phyloP scores from a whole-genome alignment of 2,888 invertebrate genomes.

The Autographa gamma region DNA sequence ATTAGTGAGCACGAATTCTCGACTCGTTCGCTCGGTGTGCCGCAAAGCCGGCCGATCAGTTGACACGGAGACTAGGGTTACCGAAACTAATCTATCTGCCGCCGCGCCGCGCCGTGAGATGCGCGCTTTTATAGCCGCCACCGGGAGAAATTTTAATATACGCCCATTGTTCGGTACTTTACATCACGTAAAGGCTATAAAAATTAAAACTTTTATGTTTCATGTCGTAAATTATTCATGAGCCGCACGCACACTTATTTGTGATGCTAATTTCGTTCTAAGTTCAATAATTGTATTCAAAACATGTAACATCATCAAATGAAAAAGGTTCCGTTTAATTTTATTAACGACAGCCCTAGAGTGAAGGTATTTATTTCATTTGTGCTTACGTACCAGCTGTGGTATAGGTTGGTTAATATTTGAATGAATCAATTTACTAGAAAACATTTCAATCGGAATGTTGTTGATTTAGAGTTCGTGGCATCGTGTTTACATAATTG shows the following conservation, averaged over 20 bases:
- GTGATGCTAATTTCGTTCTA: conserved; percentile 76
- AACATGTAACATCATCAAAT: conserved; percentile 70
- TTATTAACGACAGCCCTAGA: conserved; percentile 44
- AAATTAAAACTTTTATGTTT: conserved; percentile 65
- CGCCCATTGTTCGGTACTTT: conserved; percentile 43
- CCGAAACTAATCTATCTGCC: conserved; percentile 54
- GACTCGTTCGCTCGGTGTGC: conserved; percentile 78
- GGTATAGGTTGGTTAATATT: conserved; percentile 66
- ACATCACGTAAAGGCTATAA: conserved; percentile 61
- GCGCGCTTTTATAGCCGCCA: conserved; percentile 46
- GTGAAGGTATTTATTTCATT: conserved; percentile 49
- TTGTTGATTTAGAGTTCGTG: conserved; percentile 52
- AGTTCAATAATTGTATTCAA: conserved; percentile 77
- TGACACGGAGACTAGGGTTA: conserved; percentile 73
- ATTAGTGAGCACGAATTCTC: conserved; percentile 79
- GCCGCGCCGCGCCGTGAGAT: conserved; percentile 23
- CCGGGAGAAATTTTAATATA: conserved; percentile 45
- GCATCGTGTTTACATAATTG: conserved; percentile 54
- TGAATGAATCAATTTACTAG: conserved; percentile 61
- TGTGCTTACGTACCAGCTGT: conserved; percentile 52
- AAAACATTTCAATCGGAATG: conserved; percentile 59
- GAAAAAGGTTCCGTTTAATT: conserved; percentile 54
- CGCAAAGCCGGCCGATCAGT: conserved; percentile 81
- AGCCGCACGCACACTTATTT: conserved; percentile 62
- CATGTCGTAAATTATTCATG: conserved; percentile 72